Base-by-base conservation (phyloP, 2,113 vertebrate species). In the Malurus alboscapulatus region DNA sequence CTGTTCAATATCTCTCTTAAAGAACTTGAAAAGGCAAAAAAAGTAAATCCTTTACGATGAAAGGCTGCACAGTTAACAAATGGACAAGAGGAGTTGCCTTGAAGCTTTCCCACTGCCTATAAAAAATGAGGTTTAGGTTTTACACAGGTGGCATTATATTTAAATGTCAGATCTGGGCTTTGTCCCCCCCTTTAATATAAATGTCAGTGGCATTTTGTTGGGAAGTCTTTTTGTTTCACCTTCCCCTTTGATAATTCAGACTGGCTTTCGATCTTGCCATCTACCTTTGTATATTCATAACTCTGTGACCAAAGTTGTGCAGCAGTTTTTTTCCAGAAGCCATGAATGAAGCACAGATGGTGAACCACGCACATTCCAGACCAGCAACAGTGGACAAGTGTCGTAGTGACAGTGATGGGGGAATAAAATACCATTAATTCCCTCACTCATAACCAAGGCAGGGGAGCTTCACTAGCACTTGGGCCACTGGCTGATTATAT, bases 111-210 rank as follows among this genome's bases (percentile, higher is more conserved):
- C 29, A 44, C 61, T 92, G 78, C 57, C 72, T 84, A 16, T 71
- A 65, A 91, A 93, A 95, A 72, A 88, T 17, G 44, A 19, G 25
- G 44, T 81, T 91, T 72, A 45, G 59, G 11, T 62, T 87, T 85
- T 66, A 58, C 75, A 47, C 27, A 47, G 87, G 88, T 84, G 62
- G 72, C 82, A 72, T 94, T 93, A 88, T 57, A 91, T 96, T 93
- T 69, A 96, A 97, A 94, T 97, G 96, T 96, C 94, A 96, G 30
- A 69, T 58, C 73, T 87, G 58, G 74, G 86, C 74, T 89, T 93
- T 71, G n/a, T 67, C 87, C 54, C 18, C 44, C 30, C 24, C 38
- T 90, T 89, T 69, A 91, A 81, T 93, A 80, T 36, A 94, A 97
- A 94, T 72, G 91, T 94, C 81, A 81, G 75, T 59, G 51, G 61